phyloP scores from a whole-genome alignment of 2,888 invertebrate species.

The Phytoseiulus persimilis region DNA sequence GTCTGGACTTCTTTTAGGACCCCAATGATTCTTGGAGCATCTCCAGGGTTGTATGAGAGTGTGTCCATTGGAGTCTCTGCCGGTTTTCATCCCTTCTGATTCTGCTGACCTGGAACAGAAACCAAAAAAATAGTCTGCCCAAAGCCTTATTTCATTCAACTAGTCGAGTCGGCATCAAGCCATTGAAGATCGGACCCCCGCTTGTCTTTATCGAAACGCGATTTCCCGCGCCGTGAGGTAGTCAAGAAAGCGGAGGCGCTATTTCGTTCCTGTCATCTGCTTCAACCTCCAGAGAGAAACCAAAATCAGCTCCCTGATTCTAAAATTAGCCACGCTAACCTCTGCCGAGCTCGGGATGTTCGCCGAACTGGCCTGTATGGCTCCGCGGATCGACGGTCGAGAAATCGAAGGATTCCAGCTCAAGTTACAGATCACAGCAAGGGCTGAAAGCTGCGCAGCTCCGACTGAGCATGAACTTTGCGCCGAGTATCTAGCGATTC shows the following conservation, averaged over 20 bases:
- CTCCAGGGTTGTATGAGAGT: too few relatives aligned
- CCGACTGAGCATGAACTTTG: background rate
- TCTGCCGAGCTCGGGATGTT: background rate
- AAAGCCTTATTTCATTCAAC: background rate
- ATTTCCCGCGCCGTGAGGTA: background rate
- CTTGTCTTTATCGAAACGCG: background rate
- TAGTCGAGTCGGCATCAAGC: background rate
- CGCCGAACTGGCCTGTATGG: background rate
- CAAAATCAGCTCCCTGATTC: background rate
- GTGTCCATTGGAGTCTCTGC: too few relatives aligned
- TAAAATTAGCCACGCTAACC: background rate
- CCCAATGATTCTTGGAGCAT: too few relatives aligned
- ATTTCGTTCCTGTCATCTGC: background rate
- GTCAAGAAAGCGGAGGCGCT: background rate
- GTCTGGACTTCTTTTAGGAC: too few relatives aligned
- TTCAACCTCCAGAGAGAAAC: background rate
- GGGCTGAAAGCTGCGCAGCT: background rate
- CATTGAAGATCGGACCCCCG: background rate
- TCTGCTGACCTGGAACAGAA: too few relatives aligned
- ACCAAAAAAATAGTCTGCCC: too few relatives aligned
- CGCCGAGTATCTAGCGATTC: background rate
- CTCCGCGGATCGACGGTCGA: background rate
- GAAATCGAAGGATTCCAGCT: background rate
- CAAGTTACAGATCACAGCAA: background rate
- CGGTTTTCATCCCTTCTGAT: too few relatives aligned